Percentiles rank a stretch among this genome's conserved stretches.
Evolutionary conservation across 1,140 invertebrate genomes (phyloP).

Genomic region (Zaprionus gabonicus): DNA sequence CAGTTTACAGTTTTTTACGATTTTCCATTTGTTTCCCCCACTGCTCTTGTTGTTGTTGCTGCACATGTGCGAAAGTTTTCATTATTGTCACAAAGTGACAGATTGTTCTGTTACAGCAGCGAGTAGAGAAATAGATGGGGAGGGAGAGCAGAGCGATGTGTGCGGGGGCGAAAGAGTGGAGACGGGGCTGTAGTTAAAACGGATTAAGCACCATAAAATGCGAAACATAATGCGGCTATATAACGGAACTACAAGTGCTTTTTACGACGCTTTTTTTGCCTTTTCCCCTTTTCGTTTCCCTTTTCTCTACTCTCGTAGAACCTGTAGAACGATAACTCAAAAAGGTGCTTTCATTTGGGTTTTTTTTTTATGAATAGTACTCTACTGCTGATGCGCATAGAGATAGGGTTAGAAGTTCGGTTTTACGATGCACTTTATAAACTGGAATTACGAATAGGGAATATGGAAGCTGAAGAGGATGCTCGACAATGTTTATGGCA

Average conservation of each 20-base stretch:
- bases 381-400: not conserved
- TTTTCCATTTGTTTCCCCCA: conserved; percentile 40
- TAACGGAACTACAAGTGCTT: conserved; percentile 30
- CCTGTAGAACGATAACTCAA: not conserved
- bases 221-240: conserved; percentile 40
- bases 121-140: not conserved
- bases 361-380: conserved; percentile 14
- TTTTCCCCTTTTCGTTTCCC: not conserved
- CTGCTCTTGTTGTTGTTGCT: conserved; percentile 7
- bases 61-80: conserved; percentile 49
- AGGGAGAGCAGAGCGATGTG: not conserved
- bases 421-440: conserved; percentile 8
- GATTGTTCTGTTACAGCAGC: conserved; percentile 33
- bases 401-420: not conserved
- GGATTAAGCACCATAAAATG: conserved; percentile 51
- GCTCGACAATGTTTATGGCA: not conserved
- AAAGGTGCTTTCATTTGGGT: not conserved
- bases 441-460: not conserved
- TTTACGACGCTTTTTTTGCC: conserved; percentile 26
- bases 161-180: not conserved
- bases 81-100: conserved; percentile 58
- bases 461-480: not conserved
- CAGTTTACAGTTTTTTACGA: conserved; percentile 71
- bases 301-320: not conserved
- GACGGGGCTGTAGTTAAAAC: conserved; percentile 32